Evolutionary conservation across 2,797 vertebrate genomes (phyloP).

Genomic region (Syngnathus acus): DNA sequence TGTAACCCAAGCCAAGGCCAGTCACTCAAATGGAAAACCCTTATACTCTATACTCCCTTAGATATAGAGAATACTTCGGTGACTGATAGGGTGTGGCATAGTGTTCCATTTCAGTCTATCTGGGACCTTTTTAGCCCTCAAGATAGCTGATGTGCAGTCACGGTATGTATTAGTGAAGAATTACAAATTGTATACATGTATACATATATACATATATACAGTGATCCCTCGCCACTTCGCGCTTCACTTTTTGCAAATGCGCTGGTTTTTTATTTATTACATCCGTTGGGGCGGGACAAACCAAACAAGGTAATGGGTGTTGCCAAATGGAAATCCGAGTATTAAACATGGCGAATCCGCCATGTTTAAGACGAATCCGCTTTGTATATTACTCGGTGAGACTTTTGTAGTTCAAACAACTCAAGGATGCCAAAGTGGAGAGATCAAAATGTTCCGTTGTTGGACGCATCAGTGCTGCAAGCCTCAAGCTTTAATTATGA

Average conservation of each 20-base stretch:
- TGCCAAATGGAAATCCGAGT: no score
- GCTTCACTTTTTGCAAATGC: no score
- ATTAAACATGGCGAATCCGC: no score
- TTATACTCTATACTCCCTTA: not conserved
- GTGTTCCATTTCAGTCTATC: not conserved
- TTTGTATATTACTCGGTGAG: no score
- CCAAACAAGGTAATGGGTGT: no score
- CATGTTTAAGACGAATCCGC: no score
- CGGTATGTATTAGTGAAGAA: not conserved
- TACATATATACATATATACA: not conserved
- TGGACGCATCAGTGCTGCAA: not conserved
- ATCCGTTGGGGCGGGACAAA: no score
- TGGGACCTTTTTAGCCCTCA: not conserved
- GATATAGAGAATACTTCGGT: not conserved
- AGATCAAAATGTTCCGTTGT: no score
- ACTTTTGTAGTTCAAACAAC: no score
- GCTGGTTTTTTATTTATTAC: no score
- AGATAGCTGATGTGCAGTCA: not conserved
- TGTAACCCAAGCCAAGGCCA: constrained; percentile 36
- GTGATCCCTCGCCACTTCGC: no score
- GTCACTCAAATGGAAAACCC: constrained; percentile 13
- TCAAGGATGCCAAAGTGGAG: no score
- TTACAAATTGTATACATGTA: not conserved
- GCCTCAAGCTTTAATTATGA: not conserved
- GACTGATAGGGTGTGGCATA: not conserved